Base-by-base conservation (phyloP, 2,888 invertebrate species). In the Aleiodes alternator region DNA sequence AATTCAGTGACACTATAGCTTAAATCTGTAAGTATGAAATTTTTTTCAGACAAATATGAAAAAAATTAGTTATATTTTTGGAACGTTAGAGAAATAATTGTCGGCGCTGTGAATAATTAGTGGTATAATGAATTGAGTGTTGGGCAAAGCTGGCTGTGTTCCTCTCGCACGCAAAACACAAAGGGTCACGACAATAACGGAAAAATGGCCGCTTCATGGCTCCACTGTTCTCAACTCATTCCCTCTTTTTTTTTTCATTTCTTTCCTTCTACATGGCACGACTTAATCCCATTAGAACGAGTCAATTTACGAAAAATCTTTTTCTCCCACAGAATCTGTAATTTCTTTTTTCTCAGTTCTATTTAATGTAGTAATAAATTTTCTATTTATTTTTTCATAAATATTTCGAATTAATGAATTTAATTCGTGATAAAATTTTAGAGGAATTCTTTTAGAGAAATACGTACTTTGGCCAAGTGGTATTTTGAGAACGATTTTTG, bases 101-200 rank as follows among this genome's bases (percentile, higher is more conserved):
- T 82, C 79, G 82, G 85, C 85, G 87, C 86, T 87, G 83, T 86
- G 86, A 89, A 89, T 89, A 89, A 89, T 89, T 89, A 89, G 89
- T 88, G 84, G 84, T 87, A 89, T 89, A 88, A 89, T 89, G 89
- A 88, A 88, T 84, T 86, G 86, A 89, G 89, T 89, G 89, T 87
- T 83, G 87, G 85, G 83, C 84, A 87, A 86, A 86, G 84, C 86
- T 86, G 43, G 87, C 85, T 85, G 87, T 85, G 88, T 87, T 43
- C 23, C 23, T 23, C 87, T 88, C 88, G 87, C 68, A 51, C 68
- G 86, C 84, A 85, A 80, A 80, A 82, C 80, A 88, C 87, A 89
- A 89, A 84, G 81, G 82, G 73, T 77, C 80, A 80, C 78, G 80
- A 83, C 73, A 64, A 53, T 87, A 84, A 86, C 85, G 83, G 83